Evolutionary conservation across 2,888 invertebrate species (phyloP), one percentile per base, ranked within the genome.

Genomic region (Limnephilus rhombicus): DNA sequence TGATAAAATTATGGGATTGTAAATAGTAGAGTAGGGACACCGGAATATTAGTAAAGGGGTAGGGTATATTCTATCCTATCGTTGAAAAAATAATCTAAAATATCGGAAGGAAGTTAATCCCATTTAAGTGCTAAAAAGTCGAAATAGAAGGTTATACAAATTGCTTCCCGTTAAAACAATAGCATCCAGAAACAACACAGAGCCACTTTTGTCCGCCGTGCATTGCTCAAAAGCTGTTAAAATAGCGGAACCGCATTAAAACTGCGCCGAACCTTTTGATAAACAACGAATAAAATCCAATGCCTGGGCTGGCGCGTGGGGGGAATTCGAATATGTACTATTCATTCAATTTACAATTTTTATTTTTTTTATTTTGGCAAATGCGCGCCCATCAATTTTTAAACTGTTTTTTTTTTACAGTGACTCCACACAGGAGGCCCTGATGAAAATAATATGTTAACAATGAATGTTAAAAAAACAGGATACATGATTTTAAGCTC

Each of bases 161-260:
- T 45, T 37, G 88, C 24, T 86, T 86, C 80, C 80, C 29, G 80
- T 89, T 80, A 80, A 88, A 89, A 89, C 88, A 89, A 89, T 89
- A 89, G 80, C 88, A 89, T 80, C 41, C 80, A 89, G 88, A 41
- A 89, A 89, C 88, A 89, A 89, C 80, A 89, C 80, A 89, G 80
- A 29, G 80, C 80, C 80, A 80, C 41, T 80, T 90, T 80, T 41
- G 90, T 90, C 45, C 82, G 45, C 80, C 49, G 41, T 91, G 87
- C 91, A 91, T 87, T 81, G 86, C 91, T 91, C 80, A 91, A 89
- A 89, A 91, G 81, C 87, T 82, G 87, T 91, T 91, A 91, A 91
- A 91, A 91, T 88, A 91, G 82, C 88, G 91, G 91, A 88, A 80
- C 87, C 87, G 80, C 91, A 81, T 87, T 49, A 88, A 87, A 91